Evolutionary conservation across 2,113 vertebrate species (phyloP), one percentile per base, ranked within the genome.

Genomic region (Terrapene triunguis): DNA sequence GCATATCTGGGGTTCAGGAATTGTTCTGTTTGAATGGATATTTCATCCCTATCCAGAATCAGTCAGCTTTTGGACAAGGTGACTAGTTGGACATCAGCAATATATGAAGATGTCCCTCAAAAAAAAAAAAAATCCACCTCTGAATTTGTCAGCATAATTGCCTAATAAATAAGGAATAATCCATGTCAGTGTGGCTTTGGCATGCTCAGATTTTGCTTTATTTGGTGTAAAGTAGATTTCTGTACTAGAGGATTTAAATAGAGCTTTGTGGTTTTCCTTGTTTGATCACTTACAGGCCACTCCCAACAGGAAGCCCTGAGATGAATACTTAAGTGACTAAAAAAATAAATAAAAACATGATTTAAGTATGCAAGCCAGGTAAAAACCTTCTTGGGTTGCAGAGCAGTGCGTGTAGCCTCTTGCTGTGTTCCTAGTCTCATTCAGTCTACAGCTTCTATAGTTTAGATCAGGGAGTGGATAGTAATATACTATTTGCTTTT

Each of bases 281-380:
- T 85, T 87, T 2, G 13, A 51, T 84, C 80, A 0, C 78, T 92
- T 88, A 80, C 74, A 92, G 91, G 91, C 89, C 91, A 59, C 74
- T 87, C 25, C 83, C 92, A 87, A 80, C 87, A 1, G 13, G 10
- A 51, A 76, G 14, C 13, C 54, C 90, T 24, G 51, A 80, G 22
- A 0, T 0, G 13, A 48, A 6, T 59, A 84, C 74, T 84, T 51
- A 47, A 85, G 47, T 94, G 78, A 6, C 59, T 24, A 82, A 83
- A 35, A 54, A 7, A 72, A 50, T 50, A 50, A 86, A 95, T 53
- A 19, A 96, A 90, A 3, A 96, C 42, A 76, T 95, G 74, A 55
- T 55, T n/a, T 74, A 94, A 25, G 2, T 42, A 59, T 5, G 14
- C 57, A 50, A 85, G 59, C 50, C 79, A 82, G 48, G 48, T 53